phyloP scores from a whole-genome alignment of 1,140 invertebrate genomes.

The Pentalonia nigronervosa region DNA sequence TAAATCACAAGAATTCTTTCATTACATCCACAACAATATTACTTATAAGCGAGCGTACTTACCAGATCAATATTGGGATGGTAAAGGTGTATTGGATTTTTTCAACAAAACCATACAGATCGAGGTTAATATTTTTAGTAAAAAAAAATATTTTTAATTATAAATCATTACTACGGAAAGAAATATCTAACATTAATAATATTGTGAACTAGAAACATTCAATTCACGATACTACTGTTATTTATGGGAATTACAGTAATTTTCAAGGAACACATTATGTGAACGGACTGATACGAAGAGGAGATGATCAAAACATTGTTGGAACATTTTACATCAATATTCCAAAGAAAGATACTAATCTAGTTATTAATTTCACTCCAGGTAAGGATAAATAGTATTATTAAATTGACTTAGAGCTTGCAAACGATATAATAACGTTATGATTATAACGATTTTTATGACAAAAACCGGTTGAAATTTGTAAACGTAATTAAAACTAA shows the following conservation, averaged over 20 bases:
- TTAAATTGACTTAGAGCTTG: no score
- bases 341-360: conserved; percentile 67
- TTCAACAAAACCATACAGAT: conserved; percentile 70
- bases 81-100: conserved; percentile 70
- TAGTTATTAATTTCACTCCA: conserved; percentile 72
- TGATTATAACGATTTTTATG: no score
- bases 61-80: conserved; percentile 70
- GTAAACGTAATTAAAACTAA: no score
- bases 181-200: background rate
- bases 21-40: conserved; percentile 64
- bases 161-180: background rate
- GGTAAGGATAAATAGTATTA: background rate
- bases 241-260: conserved; percentile 67
- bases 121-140: no score
- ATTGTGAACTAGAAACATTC: conserved; percentile 63
- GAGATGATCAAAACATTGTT: conserved; percentile 68
- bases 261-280: conserved; percentile 66
- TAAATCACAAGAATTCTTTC: conserved; percentile 70
- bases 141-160: conserved; percentile 35
- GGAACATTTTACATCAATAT: conserved; percentile 70
- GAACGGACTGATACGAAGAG: conserved; percentile 69
- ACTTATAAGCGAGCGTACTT: conserved; percentile 70
- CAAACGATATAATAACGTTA: no score
- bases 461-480: no score
- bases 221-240: conserved; percentile 65